Evolutionary conservation across 2,888 invertebrate species (phyloP), one percentile per base, ranked within the genome.

Genomic region (Drosophila maculinotata): DNA sequence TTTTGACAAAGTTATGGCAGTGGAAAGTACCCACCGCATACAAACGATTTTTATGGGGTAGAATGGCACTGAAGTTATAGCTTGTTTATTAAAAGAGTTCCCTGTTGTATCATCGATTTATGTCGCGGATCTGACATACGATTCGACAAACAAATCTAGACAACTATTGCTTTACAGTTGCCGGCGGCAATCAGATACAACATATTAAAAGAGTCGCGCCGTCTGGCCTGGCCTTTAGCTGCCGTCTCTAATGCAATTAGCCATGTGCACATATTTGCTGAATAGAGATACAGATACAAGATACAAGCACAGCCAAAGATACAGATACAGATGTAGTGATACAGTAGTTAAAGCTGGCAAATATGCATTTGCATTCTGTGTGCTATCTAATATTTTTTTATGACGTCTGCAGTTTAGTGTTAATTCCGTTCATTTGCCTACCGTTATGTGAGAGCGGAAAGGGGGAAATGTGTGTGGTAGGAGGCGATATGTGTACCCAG

Each of bases 341-440:
- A 14, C 10, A 2, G 31, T 47, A 33, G 31, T 35, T 52, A 33
- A 33, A 51, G 39, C 33, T 17, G 36, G 25, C 56, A 57, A 62
- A 60, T 57, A 38, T 63, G 44, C 67, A 52, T 44, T 36, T 25
- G 25, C 9, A 48, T 31, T 39, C 17, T 3, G 7, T 26, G 3
- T 39, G 44, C 17, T 28, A 44, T 63, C 42, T 57, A 17, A 17
- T 38, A 38, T 38, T 42, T 39, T 49, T 74, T 53, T 68, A 73
- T 77, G 69, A 68, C 58, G 78, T 73, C 54, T 68, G 68, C 57
- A 52, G 26, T 53, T 76, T 30, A 20, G 35, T 75, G 30, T 65
- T 62, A 33, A 38, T 65, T 47, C 14, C 14, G 5, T 33, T 20
- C 1, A 36, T 45, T 51, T 53, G 20, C 42, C n/a, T n/a, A n/a